phyloP scores from a whole-genome alignment of 2,888 invertebrate genomes.

The Boloria selene region DNA sequence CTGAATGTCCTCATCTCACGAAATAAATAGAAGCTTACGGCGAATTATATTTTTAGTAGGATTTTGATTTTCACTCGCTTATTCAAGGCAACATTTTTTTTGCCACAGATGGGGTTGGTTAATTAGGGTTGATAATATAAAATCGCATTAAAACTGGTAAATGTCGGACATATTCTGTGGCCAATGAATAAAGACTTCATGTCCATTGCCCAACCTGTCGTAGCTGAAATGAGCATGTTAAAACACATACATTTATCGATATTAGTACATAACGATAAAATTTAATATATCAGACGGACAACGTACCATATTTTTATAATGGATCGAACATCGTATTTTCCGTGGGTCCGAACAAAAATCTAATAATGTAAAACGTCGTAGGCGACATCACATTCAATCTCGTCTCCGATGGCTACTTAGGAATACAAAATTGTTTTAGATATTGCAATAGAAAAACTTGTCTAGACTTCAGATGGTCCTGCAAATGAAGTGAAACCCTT shows the following conservation, averaged over 20 bases:
- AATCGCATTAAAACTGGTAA: no score
- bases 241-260: no score
- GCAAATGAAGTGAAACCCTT: conserved; percentile 31
- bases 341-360: conserved; percentile 11
- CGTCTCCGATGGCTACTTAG: conserved; percentile 23
- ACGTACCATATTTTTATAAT: background rate
- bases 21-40: conserved; percentile 54
- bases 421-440: conserved; percentile 26
- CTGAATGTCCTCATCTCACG: conserved; percentile 50
- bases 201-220: no score
- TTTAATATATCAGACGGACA: background rate
- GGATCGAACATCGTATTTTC: background rate
- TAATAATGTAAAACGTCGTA: conserved; percentile 22
- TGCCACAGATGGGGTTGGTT: no score
- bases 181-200: no score
- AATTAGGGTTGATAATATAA: no score
- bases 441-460: conserved; percentile 50
- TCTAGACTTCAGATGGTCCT: conserved; percentile 39
- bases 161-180: no score
- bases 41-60: conserved; percentile 36
- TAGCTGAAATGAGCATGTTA: no score
- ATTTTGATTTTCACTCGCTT: conserved; percentile 15
- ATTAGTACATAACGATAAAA: no score
- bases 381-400: conserved; percentile 19
- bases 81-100: background rate